A percentile compares a stretch with the other conserved stretches of the same genome.
Conservation (phyloP, 2,797 vertebrate species). For the Dendrocincla fuliginosa region DNA sequence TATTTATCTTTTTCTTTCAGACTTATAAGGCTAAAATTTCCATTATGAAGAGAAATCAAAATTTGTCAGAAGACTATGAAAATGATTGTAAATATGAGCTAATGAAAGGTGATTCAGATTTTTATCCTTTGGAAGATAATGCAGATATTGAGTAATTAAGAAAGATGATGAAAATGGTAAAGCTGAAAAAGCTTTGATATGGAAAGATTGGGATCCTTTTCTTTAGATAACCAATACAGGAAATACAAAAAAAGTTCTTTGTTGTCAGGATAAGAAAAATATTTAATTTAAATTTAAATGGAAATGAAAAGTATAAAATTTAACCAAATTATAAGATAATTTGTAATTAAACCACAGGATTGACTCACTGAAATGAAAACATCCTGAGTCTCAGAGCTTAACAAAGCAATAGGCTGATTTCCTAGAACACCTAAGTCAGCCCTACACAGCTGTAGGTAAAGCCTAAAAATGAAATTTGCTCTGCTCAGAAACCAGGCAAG, state of each 20-base stretch:
- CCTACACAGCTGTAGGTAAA: neutral
- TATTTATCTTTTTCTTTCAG: accelerated
- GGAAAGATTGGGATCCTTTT: accelerated
- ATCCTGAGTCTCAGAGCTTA: neutral
- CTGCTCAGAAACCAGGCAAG: neutral
- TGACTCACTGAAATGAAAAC: neutral
- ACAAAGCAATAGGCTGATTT: neutral
- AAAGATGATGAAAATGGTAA: neutral
- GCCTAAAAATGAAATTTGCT: neutral
- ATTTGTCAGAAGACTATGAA: neutral
- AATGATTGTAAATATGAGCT: neutral
- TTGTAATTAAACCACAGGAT: neutral
- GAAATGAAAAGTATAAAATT: neutral
- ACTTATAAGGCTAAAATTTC: neutral
- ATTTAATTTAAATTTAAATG: neutral
- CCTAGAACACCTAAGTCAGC: neutral
- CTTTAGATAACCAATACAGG: neutral
- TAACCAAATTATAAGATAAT: neutral
- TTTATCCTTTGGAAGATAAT: neutral
- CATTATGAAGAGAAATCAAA: neutral
- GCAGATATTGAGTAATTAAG: neutral
- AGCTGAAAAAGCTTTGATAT: neutral
- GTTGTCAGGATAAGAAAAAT: neutral
- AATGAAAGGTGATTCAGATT: neutral
- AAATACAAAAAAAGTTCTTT: neutral